These are phyloP conservation scores for Drosophila mimetica DNA, from an alignment of 2,888 invertebrate species.

Conservation along the genomic window DNA sequence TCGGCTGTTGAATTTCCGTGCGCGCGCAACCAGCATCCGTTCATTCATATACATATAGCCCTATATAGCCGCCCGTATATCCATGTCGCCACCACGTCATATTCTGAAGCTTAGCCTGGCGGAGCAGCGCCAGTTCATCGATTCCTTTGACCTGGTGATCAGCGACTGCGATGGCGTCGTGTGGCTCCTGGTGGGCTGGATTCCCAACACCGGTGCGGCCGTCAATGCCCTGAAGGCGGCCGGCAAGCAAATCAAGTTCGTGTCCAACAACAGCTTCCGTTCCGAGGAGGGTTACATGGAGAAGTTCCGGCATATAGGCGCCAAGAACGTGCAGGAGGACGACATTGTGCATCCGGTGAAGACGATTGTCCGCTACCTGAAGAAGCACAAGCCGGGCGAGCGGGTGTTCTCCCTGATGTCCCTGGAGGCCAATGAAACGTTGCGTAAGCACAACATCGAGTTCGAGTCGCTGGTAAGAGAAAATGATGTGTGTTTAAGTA, in stretches of 20 bases:
- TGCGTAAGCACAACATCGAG: constrained; percentile 84
- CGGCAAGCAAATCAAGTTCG: constrained; percentile 84
- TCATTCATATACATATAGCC: constrained; percentile 16
- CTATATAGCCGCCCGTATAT: neutral
- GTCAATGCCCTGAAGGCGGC: constrained; percentile 81
- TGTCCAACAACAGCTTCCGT: constrained; percentile 84
- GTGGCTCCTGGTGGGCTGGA: constrained; percentile 81
- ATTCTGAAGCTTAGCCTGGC: constrained; percentile 70
- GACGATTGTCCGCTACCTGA: constrained; percentile 84
- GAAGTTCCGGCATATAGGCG: constrained; percentile 71
- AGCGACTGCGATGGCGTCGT: constrained; percentile 87
- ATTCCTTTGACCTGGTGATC: constrained; percentile 86
- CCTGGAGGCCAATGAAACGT: constrained; percentile 74
- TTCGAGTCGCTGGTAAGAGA: constrained; percentile 76
- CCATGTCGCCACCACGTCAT: constrained; percentile 58
- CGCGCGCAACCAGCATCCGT: constrained; percentile 61
- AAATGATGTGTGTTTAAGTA: neutral
- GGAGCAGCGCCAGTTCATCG: constrained; percentile 82
- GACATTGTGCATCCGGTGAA: constrained; percentile 84
- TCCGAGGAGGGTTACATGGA: constrained; percentile 77
- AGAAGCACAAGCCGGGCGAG: constrained; percentile 83
- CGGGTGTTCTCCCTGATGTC: constrained; percentile 84
- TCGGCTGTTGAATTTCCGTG: constrained; percentile 47
- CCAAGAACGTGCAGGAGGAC: constrained; percentile 52
- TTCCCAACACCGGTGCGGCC: constrained; percentile 82